Conservation (phyloP, 2,888 invertebrate species). For the Andrena bicolor region DNA sequence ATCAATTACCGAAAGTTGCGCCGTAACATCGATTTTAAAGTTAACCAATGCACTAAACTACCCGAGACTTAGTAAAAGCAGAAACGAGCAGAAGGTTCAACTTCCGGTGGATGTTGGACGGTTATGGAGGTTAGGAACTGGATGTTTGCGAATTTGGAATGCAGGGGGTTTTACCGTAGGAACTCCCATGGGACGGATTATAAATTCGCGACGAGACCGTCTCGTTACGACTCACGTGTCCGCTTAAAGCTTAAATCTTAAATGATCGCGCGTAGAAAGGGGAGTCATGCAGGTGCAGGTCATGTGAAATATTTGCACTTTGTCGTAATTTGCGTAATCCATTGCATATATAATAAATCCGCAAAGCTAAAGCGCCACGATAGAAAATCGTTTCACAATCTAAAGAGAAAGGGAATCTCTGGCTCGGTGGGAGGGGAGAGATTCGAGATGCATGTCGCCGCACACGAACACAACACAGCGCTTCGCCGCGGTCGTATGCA, state of each 20-base stretch:
- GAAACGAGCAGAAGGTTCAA: neutral
- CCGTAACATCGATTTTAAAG: no score
- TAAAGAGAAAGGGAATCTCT: slow-evolving; percentile 82
- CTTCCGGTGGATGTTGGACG: neutral
- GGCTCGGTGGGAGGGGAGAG: slow-evolving; percentile 65
- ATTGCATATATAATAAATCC: slow-evolving; percentile 82
- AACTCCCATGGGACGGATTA: neutral
- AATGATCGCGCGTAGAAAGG: slow-evolving; percentile 73
- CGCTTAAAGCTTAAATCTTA: slow-evolving; percentile 39
- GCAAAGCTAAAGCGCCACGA: slow-evolving; percentile 73
- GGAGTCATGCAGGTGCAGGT: slow-evolving; percentile 80
- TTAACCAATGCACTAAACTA: no score
- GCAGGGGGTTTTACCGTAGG: neutral
- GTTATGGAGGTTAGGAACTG: neutral
- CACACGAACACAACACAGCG: neutral
- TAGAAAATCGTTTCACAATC: slow-evolving; percentile 81
- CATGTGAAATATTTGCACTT: slow-evolving; percentile 83
- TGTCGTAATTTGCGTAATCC: slow-evolving; percentile 83
- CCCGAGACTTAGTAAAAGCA: neutral
- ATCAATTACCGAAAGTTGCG: no score
- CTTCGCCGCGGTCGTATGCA: neutral
- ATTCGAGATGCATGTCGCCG: slow-evolving; percentile 62
- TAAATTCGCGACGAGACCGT: slow-evolving; percentile 29
- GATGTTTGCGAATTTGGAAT: neutral
- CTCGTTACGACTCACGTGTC: slow-evolving; percentile 68